These are phyloP conservation scores for Balearica regulorum DNA, from an alignment of 2,797 vertebrate species.

Conservation along the genomic window DNA sequence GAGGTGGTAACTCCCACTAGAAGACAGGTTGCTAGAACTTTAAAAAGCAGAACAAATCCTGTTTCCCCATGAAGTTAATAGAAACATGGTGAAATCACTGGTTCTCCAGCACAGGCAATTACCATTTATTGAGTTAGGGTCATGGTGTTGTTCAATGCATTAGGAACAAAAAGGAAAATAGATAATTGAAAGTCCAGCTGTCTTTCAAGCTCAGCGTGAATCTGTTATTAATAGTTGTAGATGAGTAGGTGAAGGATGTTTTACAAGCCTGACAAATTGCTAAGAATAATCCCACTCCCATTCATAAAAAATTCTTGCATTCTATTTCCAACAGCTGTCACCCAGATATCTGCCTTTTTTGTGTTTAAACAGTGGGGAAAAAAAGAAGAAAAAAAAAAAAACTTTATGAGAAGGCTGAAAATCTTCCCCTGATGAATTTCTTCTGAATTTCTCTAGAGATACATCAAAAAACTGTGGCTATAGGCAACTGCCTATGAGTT, in stretches of 20 bases:
- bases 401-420: neutral
- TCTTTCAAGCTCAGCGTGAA: neutral
- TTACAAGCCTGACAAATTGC: neutral
- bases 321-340: neutral
- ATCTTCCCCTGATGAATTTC: neutral
- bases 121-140: neutral
- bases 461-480: neutral
- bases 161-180: neutral
- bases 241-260: neutral
- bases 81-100: neutral
- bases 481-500: neutral
- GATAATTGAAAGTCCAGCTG: neutral
- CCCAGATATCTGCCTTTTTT: neutral
- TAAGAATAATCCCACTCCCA: neutral
- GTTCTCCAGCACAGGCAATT: neutral
- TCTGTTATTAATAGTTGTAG: neutral
- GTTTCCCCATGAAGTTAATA: neutral
- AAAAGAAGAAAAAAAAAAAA: too few species aligned
- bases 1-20: neutral
- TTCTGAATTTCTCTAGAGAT: neutral
- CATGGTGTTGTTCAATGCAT: neutral
- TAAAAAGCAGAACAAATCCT: neutral
- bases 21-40: neutral
- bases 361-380: neutral
- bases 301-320: neutral